Percentiles rank a stretch among this genome's conserved stretches.
These are phyloP conservation scores for Trilocha varians DNA, from an alignment of 2,888 invertebrate genomes.

Conservation along the genomic window DNA sequence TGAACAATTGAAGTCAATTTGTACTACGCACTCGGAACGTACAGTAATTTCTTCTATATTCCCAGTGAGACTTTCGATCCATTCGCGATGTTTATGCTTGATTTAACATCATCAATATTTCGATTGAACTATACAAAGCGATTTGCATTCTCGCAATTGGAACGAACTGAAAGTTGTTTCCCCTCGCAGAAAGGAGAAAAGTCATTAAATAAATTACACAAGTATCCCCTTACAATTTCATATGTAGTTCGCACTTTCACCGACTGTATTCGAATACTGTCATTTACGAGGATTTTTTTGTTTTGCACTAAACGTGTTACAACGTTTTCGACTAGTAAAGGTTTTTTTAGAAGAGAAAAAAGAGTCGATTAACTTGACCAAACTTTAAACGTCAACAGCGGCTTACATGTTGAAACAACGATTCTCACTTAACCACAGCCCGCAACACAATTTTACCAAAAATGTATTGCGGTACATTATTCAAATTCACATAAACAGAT, in stretches of 20 bases:
- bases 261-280: too few species aligned
- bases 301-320: too few species aligned
- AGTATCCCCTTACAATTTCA: constrained; percentile 25
- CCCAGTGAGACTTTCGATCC: constrained; percentile 43
- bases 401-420: too few species aligned
- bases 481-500: too few species aligned
- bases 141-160: constrained; percentile 16
- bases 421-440: too few species aligned
- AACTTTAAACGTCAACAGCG: too few species aligned
- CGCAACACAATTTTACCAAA: too few species aligned
- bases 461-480: too few species aligned
- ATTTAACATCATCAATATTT: constrained; percentile 29
- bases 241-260: neutral
- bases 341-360: too few species aligned
- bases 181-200: constrained; percentile 22
- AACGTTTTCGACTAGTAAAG: too few species aligned
- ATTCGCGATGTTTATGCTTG: constrained; percentile 32
- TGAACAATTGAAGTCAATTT: constrained; percentile 39
- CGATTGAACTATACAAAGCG: constrained; percentile 26
- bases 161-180: constrained; percentile 29
- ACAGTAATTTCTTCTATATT: constrained; percentile 42
- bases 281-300: too few species aligned
- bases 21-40: constrained; percentile 27
- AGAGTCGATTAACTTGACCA: too few species aligned
- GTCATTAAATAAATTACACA: constrained; percentile 32